Percentiles rank a stretch among this genome's conserved stretches.
Conservation (phyloP, 2,113 vertebrate species). For the Trogon melanurus region DNA sequence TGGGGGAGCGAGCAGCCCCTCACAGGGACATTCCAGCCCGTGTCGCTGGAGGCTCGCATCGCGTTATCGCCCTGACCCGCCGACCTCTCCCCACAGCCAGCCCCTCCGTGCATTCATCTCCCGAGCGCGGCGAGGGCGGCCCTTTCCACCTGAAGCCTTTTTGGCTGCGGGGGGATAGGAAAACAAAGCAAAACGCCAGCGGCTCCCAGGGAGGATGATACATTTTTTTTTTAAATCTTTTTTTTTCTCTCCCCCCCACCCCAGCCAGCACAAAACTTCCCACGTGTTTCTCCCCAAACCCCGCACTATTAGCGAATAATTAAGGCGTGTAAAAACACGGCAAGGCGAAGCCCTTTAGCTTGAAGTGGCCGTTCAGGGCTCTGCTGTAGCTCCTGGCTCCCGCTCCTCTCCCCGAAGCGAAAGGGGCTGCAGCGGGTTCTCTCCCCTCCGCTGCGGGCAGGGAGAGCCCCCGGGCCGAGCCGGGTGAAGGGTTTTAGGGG, state of each 20-base stretch:
- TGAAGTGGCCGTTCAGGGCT: neutral
- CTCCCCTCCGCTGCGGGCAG: neutral
- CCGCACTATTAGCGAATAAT: neutral
- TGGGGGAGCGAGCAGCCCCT: too few relatives aligned
- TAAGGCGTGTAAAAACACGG: slow-evolving; percentile 30
- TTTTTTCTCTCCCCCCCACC: too few relatives aligned
- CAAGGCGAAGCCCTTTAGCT: neutral
- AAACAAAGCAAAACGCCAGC: neutral
- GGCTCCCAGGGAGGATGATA: neutral
- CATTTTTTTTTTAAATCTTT: too few relatives aligned
- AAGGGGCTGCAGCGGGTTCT: neutral
- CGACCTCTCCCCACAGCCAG: neutral
- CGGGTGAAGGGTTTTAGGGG: neutral
- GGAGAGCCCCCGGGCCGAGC: neutral
- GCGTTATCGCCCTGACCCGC: neutral
- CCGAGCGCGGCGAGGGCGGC: neutral
- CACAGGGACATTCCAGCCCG: neutral
- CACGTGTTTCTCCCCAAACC: slow-evolving; percentile 3
- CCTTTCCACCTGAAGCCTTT: neutral
- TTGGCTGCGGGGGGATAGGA: neutral
- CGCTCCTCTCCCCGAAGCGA: neutral
- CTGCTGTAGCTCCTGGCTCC: neutral
- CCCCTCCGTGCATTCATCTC: neutral
- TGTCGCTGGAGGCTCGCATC: neutral
- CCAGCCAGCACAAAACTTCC: neutral